These are phyloP conservation scores for Hirtodrosophila alboralis DNA, from an alignment of 2,888 invertebrate genomes.

Conservation along the genomic window DNA sequence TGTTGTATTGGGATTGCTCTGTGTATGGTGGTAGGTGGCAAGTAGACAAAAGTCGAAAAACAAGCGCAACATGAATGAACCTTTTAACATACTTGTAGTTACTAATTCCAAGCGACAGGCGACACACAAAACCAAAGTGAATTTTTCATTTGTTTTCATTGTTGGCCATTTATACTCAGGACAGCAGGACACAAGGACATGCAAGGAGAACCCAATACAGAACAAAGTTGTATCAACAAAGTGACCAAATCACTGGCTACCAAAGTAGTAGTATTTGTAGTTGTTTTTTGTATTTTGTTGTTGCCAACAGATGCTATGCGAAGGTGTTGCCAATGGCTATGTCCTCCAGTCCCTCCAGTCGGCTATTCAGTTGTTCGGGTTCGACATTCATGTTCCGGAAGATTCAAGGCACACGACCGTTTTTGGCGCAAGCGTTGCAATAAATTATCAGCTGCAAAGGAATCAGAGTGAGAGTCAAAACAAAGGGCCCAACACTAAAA, in stretches of 20 bases:
- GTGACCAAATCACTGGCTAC: constrained; percentile 74
- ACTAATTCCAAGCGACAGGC: constrained; percentile 80
- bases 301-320: constrained; percentile 61
- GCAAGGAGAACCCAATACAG: constrained; percentile 37
- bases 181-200: constrained; percentile 24
- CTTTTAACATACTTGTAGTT: constrained; percentile 81
- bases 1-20: neutral
- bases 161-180: constrained; percentile 44
- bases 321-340: constrained; percentile 63
- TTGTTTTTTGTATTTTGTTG: constrained; percentile 24
- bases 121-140: constrained; percentile 62
- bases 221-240: constrained; percentile 76
- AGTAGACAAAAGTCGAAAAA: constrained; percentile 75
- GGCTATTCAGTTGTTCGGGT: constrained; percentile 38
- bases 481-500: constrained; percentile 55
- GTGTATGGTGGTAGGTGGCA: constrained; percentile 44
- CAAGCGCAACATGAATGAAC: constrained; percentile 79
- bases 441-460: constrained; percentile 77
- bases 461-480: constrained; percentile 40
- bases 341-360: constrained; percentile 44
- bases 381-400: constrained; percentile 42
- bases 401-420: constrained; percentile 75
- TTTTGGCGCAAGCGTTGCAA: constrained; percentile 73
- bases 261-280: constrained; percentile 58
- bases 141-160: constrained; percentile 76